phyloP scores from a whole-genome alignment of 2,888 invertebrate species.

The Mythimna ferrago region DNA sequence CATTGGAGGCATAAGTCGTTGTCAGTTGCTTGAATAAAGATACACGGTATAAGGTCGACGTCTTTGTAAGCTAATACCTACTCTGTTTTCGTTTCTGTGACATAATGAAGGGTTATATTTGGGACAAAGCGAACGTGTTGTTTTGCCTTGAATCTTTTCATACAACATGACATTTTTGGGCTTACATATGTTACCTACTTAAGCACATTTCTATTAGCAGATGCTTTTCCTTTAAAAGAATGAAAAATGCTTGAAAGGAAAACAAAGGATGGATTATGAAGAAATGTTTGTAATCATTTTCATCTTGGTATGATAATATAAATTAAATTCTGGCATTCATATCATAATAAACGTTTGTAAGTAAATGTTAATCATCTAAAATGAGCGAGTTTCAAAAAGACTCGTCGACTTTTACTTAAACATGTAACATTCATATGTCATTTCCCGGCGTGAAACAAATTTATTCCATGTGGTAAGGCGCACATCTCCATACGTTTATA shows the following conservation, averaged over 20 bases:
- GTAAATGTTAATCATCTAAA: constrained; percentile 1
- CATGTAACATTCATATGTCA: not conserved
- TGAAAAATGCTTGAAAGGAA: not conserved
- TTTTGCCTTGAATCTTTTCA: constrained; percentile 38
- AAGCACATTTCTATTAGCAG: not conserved
- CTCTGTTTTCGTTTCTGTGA: constrained; percentile 40
- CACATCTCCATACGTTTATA: constrained; percentile 45
- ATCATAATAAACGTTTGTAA: not conserved
- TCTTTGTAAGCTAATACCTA: constrained; percentile 60
- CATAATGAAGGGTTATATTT: constrained; percentile 53
- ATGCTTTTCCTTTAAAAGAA: not conserved
- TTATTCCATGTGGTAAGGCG: constrained; percentile 41
- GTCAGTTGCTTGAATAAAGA: constrained; percentile 51
- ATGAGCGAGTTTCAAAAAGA: constrained; percentile 8
- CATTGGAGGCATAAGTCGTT: constrained; percentile 21
- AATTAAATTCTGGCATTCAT: not conserved
- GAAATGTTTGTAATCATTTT: not conserved
- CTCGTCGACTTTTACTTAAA: constrained; percentile 6
- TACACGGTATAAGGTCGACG: constrained; percentile 41
- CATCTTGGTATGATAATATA: not conserved
- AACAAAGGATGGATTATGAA: not conserved
- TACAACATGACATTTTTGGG: not conserved
- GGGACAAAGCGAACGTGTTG: constrained; percentile 27
- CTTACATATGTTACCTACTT: not conserved
- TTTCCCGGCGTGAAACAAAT: constrained; percentile 40